phyloP scores from a whole-genome alignment of 2,888 invertebrate genomes.

The Lordiphosa fenestrarum region DNA sequence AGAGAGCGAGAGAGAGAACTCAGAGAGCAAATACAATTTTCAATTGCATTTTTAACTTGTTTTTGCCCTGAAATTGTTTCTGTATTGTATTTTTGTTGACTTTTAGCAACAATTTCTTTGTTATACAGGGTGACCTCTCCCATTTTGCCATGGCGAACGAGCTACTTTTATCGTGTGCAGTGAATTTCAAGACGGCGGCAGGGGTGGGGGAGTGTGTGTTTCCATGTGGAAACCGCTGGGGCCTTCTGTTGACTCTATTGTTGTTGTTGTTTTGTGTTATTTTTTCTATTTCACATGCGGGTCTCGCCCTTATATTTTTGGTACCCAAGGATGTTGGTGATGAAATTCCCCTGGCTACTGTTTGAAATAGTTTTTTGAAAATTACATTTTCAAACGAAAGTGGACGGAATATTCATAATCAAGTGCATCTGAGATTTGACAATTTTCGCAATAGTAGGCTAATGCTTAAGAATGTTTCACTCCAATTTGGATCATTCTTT shows the following conservation, averaged over 20 bases:
- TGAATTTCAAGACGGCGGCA: no score
- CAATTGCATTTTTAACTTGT: conserved; percentile 64
- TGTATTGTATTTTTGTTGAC: conserved; percentile 16
- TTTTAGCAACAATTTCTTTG: conserved; percentile 23
- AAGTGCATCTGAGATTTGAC: no score
- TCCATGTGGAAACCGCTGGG: no score
- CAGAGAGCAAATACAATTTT: conserved; percentile 31
- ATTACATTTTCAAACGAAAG: not conserved
- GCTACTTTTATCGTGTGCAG: no score
- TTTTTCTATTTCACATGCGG: not conserved
- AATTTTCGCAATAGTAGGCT: no score
- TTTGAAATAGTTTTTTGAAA: not conserved
- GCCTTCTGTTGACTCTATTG: not conserved
- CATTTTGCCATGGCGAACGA: no score
- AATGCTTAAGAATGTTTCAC: no score
- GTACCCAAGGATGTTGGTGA: conserved; percentile 2
- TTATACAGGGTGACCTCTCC: conserved; percentile 16
- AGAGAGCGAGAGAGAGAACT: conserved; percentile 21
- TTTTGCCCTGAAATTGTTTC: conserved; percentile 37
- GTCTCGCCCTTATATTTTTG: conserved; percentile 2
- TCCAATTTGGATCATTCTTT: no score
- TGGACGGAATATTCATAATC: not conserved
- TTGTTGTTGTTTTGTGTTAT: not conserved
- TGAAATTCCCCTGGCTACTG: not conserved
- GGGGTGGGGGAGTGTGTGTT: no score